Conservation (phyloP, 2,113 vertebrate species). For the Eolophus roseicapilla region DNA sequence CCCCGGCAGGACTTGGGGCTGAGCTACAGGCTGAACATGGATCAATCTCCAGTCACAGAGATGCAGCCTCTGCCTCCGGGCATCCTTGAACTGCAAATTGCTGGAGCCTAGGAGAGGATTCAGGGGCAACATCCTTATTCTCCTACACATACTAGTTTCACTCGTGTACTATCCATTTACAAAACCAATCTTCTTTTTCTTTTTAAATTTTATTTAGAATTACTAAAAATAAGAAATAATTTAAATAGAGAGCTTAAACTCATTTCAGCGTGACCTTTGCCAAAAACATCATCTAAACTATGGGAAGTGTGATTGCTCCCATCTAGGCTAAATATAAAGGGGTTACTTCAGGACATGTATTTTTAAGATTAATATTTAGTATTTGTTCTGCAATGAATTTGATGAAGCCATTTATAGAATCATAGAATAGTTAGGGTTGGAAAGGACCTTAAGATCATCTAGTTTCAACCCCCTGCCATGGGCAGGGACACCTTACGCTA, state of each 20-base stretch:
- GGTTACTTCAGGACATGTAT: background rate
- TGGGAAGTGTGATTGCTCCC: background rate
- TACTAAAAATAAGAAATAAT: background rate
- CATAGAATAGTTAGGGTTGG: no score
- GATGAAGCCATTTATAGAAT: background rate
- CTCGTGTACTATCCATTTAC: background rate
- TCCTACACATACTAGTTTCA: background rate
- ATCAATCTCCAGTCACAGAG: background rate
- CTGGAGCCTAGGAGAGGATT: background rate
- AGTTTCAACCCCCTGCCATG: no score
- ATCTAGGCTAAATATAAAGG: background rate
- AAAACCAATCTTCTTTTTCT: background rate
- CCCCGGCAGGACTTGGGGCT: accelerated
- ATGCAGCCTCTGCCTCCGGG: background rate
- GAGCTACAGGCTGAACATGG: accelerated
- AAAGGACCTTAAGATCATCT: no score
- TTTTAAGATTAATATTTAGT: background rate
- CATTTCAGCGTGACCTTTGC: background rate
- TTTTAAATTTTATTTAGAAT: background rate
- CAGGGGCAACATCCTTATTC: background rate
- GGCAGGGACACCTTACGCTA: no score
- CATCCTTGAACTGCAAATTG: background rate
- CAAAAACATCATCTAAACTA: background rate
- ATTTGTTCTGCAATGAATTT: background rate
- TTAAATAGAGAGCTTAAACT: background rate